Evolutionary conservation across 2,113 vertebrate genomes (phyloP), one percentile per base, ranked within the genome.

Genomic region (Datnioides undecimradiatus): DNA sequence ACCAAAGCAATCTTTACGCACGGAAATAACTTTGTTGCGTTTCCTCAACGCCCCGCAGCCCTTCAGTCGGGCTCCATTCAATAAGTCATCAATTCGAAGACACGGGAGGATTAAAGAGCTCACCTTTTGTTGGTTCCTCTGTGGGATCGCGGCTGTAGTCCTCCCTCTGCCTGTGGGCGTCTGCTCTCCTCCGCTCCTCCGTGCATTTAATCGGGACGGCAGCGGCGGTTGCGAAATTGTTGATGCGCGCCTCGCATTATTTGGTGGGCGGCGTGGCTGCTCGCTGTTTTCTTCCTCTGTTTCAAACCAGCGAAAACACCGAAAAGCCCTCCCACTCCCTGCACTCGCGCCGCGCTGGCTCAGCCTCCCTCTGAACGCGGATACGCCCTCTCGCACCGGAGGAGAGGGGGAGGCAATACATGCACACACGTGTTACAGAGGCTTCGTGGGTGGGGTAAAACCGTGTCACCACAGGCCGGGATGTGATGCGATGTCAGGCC

Each of bases 221-320:
- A 12, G 41, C 60, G 2, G 49, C 31, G 74, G 40, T 68, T 60
- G 79, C 25, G 84, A 67, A 78, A 59, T 27, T 52, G 85, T 81
- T 57, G 57, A 25, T 62, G 85, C 65, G 87, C 83, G 73, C 33
- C 46, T 51, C 43, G 71, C 76, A 59, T 49, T 54, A 80, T 81
- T 86, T 16, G 4, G 80, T 86, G 83, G 80, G 85, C 31, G 80
- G 78, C 71, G 86, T 76, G 82, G 73, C 68, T 66, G 66, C 5
- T 74, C 80, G 19, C n/a, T 62, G 78, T 63, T 76, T 74, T 77
- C 75, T 40, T 65, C 36, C 71, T 38, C 3, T 55, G 72, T 55
- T 72, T 78, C n/a, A 51, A 73, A 40, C 9, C 72, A 23, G 62
- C n/a, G 48, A 54, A 21, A 71, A 40, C 57, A 33, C 54, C 13